Percentiles rank a stretch among this genome's conserved stretches.
phyloP scores from a whole-genome alignment of 2,113 vertebrate genomes.

The Shinisaurus crocodilurus region DNA sequence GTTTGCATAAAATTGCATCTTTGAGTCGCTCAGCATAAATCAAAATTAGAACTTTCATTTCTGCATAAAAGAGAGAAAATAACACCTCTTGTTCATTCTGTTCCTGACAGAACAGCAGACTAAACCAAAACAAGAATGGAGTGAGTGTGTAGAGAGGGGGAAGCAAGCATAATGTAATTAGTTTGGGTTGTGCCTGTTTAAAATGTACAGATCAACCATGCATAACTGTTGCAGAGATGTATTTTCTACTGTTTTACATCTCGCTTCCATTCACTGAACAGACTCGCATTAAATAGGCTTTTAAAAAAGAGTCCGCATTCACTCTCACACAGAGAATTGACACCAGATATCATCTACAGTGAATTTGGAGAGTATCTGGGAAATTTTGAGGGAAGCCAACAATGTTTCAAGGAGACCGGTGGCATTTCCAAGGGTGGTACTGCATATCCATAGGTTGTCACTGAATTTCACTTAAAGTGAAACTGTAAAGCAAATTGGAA shows the following conservation, averaged over 20 bases:
- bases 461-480: background rate
- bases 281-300: background rate
- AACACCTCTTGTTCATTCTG: background rate
- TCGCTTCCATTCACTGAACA: background rate
- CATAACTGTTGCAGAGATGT: background rate
- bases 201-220: background rate
- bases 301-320: background rate
- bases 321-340: background rate
- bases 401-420: background rate
- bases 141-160: too few relatives aligned
- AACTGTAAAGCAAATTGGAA: background rate
- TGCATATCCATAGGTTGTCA: too few relatives aligned
- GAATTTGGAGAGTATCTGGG: background rate
- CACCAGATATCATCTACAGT: background rate
- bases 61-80: background rate
- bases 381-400: background rate
- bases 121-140: conserved; percentile 9
- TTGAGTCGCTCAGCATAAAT: background rate
- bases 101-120: conserved; percentile 12
- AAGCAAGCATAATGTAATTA: background rate
- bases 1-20: conserved; percentile 15
- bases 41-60: conserved; percentile 17
- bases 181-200: background rate
- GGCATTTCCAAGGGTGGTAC: too few relatives aligned
- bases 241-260: background rate